A percentile compares a stretch with the other conserved stretches of the same genome.
Evolutionary conservation across 1,140 invertebrate species (phyloP).

Genomic region (Caenorhabditis tropicalis): DNA sequence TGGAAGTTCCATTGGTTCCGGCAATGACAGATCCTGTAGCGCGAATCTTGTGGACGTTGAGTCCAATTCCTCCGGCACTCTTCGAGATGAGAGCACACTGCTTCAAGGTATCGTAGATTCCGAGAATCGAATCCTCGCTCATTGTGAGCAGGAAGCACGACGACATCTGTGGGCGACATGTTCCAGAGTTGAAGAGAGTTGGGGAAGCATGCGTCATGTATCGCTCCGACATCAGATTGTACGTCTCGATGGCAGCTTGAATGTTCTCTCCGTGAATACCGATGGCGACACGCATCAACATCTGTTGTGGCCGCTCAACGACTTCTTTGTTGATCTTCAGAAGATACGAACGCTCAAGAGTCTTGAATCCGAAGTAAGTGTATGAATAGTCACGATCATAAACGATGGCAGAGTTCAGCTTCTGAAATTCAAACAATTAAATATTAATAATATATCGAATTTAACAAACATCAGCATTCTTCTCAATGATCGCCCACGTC

Average conservation of each 20-base stretch:
- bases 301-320: constrained; percentile 94
- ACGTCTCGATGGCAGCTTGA: constrained; percentile 91
- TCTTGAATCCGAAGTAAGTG: constrained; percentile 99
- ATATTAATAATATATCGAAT: not conserved
- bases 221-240: constrained; percentile 91
- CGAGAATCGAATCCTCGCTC: constrained; percentile 94
- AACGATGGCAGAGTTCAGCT: constrained; percentile 80
- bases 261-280: constrained; percentile 95
- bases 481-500: constrained; percentile 84
- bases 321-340: constrained; percentile 89
- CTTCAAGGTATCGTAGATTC: constrained; percentile 93
- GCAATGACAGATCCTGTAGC: constrained; percentile 88
- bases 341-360: constrained; percentile 92
- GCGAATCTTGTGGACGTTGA: constrained; percentile 95
- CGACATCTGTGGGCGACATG: constrained; percentile 84
- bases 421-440: constrained; percentile 67
- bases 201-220: constrained; percentile 98
- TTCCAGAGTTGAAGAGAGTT: constrained; percentile 93
- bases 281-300: constrained; percentile 96
- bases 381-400: constrained; percentile 96
- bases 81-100: constrained; percentile 96
- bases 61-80: constrained; percentile 92
- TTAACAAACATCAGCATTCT: constrained; percentile 79
- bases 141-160: constrained; percentile 94
- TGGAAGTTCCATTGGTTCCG: constrained; percentile 92